Conservation (phyloP, 2,888 invertebrate genomes). For the Netelia virgata region DNA sequence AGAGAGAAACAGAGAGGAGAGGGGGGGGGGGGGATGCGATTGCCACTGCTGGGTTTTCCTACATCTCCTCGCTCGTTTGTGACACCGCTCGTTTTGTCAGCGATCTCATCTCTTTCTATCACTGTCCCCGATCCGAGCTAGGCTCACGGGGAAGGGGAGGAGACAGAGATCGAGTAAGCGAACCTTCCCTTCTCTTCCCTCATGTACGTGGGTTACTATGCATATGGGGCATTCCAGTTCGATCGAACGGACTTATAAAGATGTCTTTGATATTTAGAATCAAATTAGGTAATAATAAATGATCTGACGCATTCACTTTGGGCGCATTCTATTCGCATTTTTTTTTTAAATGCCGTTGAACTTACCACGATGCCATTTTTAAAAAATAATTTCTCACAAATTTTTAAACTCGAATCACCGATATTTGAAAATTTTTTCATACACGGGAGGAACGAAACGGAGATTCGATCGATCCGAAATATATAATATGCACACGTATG, state of each 20-base stretch:
- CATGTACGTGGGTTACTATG: neutral
- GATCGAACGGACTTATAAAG: no score
- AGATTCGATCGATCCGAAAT: conserved; percentile 47
- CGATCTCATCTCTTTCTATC: conserved; percentile 64
- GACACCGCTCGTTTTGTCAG: conserved; percentile 69
- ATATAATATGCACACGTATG: conserved; percentile 14
- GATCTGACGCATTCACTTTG: no score
- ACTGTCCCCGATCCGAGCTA: conserved; percentile 46
- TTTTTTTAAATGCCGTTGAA: no score
- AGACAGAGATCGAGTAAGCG: conserved; percentile 41
- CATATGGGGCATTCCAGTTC: neutral
- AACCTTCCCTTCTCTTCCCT: conserved; percentile 34
- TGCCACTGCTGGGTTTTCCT: conserved; percentile 46
- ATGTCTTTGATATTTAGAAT: no score
- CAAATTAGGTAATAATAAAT: no score
- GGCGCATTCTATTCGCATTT: no score
- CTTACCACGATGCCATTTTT: no score
- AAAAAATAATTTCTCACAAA: no score
- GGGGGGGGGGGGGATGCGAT: conserved; percentile 31
- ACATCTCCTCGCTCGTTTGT: conserved; percentile 64
- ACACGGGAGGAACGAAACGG: conserved; percentile 24
- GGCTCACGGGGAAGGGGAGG: neutral
- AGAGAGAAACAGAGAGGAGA: conserved; percentile 3
- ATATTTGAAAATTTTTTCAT: conserved; percentile 48
- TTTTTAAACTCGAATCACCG: neutral